Conservation (phyloP, 2,113 vertebrate species). For the Prionailurus viverrinus region DNA sequence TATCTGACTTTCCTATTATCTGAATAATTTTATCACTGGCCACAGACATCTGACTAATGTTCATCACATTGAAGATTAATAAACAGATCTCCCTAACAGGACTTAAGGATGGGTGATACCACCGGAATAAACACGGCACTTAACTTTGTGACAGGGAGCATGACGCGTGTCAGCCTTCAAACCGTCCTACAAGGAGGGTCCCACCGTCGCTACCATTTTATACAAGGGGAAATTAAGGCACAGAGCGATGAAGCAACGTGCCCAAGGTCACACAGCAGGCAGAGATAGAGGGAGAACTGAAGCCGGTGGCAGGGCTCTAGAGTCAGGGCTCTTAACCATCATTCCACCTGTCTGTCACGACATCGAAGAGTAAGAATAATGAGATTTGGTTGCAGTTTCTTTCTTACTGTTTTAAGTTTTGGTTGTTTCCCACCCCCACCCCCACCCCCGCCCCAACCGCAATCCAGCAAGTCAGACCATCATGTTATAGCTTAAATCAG, state of each 20-base stretch:
- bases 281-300: background rate
- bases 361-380: background rate
- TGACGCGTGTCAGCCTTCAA: background rate
- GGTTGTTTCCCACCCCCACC: background rate
- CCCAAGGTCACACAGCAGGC: background rate
- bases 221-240: background rate
- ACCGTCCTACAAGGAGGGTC: background rate
- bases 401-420: background rate
- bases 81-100: background rate
- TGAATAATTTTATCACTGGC: background rate
- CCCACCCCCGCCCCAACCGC: background rate
- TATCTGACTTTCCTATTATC: conserved; percentile 7
- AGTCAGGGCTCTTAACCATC: background rate
- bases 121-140: background rate
- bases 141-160: background rate
- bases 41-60: background rate
- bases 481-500: background rate
- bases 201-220: background rate
- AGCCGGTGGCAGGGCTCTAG: background rate
- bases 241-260: background rate
- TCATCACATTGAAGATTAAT: background rate
- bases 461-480: background rate
- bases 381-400: background rate
- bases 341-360: background rate
- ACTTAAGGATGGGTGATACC: background rate